Percentiles rank a stretch among this genome's conserved stretches.
These are phyloP conservation scores for Cheumatopsyche charites DNA, from an alignment of 1,140 invertebrate genomes.

Conservation along the genomic window DNA sequence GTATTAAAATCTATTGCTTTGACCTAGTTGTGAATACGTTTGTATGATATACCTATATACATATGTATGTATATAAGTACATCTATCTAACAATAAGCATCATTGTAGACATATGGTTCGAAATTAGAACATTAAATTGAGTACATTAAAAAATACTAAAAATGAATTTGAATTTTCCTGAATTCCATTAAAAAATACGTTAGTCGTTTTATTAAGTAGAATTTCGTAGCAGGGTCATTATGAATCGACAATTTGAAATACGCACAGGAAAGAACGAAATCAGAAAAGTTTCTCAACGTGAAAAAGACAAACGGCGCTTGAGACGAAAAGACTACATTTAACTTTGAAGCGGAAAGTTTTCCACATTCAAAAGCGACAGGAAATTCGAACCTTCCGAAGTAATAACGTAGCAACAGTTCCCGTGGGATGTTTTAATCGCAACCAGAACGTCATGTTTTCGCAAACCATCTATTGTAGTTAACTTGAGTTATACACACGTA, in stretches of 20 bases:
- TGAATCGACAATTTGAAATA: background rate
- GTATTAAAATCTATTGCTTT: too few species aligned
- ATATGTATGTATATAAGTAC: too few species aligned
- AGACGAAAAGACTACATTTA: slow-evolving; percentile 25
- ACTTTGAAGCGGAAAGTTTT: slow-evolving; percentile 1
- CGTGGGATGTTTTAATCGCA: background rate
- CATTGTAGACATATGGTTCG: too few species aligned
- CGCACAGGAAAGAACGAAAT: slow-evolving; percentile 2
- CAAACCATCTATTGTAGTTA: too few species aligned
- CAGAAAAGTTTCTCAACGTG: slow-evolving; percentile 14
- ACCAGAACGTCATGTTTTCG: too few species aligned
- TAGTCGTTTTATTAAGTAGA: too few species aligned
- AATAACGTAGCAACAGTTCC: slow-evolving; percentile 19
- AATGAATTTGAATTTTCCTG: background rate
- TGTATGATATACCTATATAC: too few species aligned
- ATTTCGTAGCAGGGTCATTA: too few species aligned
- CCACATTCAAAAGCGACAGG: background rate
- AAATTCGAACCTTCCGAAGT: slow-evolving; percentile 9
- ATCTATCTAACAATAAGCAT: too few species aligned
- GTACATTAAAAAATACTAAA: background rate
- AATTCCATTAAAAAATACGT: too few species aligned
- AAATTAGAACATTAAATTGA: background rate
- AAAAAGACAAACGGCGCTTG: slow-evolving; percentile 14
- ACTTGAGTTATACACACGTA: too few species aligned
- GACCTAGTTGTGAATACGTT: too few species aligned